Evolutionary conservation across 2,113 vertebrate genomes (phyloP).

Genomic region (Cygnus atratus): DNA sequence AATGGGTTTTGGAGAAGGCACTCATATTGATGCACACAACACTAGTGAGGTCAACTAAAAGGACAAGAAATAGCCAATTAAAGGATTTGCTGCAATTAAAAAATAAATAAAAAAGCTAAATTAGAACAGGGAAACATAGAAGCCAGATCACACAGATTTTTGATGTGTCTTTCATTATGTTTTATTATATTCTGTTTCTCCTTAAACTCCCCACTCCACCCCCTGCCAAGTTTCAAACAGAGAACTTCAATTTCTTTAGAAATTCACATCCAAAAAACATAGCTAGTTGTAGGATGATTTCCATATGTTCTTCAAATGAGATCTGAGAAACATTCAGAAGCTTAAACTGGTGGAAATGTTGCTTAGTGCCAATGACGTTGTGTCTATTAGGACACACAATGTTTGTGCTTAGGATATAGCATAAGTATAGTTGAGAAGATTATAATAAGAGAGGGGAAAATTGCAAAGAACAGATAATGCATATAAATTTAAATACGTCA

Average conservation of each 20-base stretch:
- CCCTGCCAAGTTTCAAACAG: background rate
- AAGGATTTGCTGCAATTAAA: background rate
- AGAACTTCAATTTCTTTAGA: background rate
- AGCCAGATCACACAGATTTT: background rate
- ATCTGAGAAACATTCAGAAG: conserved; percentile 19
- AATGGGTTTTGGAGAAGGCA: conserved; percentile 35
- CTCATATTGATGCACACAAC: background rate
- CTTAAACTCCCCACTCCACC: background rate
- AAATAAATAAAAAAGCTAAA: background rate
- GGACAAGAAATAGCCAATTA: conserved; percentile 25
- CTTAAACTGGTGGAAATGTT: background rate
- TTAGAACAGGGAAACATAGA: background rate
- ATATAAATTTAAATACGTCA: background rate
- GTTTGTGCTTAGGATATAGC: background rate
- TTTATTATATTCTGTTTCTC: background rate
- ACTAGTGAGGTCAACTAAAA: conserved; percentile 14
- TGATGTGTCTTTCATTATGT: background rate
- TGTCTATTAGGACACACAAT: background rate
- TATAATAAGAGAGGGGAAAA: background rate
- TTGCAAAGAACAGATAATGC: background rate
- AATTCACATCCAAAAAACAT: background rate
- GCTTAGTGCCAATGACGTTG: background rate
- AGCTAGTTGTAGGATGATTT: background rate
- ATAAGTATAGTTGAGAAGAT: background rate
- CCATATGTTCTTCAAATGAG: conserved; percentile 26